Percentiles rank a stretch among this genome's conserved stretches.
These are phyloP conservation scores for Crotalus adamanteus DNA, from an alignment of 2,797 vertebrate genomes.

Conservation along the genomic window DNA sequence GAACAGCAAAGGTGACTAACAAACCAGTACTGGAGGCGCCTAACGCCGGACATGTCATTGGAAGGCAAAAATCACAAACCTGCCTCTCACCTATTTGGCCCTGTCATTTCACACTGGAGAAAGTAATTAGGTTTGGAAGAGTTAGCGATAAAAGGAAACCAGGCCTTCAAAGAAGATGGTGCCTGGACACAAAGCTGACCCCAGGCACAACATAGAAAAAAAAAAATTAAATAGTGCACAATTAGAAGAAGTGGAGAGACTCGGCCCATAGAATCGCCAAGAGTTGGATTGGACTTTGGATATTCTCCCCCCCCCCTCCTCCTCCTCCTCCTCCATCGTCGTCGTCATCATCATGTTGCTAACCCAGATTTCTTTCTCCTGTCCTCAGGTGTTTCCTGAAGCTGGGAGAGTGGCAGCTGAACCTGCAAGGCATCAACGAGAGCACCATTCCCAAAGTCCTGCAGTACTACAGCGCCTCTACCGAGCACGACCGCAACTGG, in stretches of 20 bases:
- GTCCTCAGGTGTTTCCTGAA: constrained; percentile 91
- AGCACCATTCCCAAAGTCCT: constrained; percentile 97
- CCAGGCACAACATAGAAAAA: background rate
- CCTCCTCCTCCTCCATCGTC: no score
- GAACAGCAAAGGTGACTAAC: no score
- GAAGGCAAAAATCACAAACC: no score
- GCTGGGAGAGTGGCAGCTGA: constrained; percentile 97
- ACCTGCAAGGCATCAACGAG: constrained; percentile 96
- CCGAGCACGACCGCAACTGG: constrained; percentile 97
- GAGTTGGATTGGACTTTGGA: background rate
- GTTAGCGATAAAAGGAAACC: background rate
- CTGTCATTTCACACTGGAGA: background rate
- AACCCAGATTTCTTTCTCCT: constrained; percentile 24
- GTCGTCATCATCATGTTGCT: background rate
- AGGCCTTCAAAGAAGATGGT: background rate
- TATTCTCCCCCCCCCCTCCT: no score
- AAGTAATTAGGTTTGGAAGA: background rate
- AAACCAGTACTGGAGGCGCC: no score
- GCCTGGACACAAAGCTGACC: background rate
- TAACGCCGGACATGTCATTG: no score
- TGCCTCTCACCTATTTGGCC: no score
- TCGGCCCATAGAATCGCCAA: background rate
- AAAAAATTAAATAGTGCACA: background rate
- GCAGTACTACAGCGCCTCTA: constrained; percentile 96
- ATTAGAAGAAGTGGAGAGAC: background rate